Conservation (phyloP, 2,113 vertebrate genomes). For the Aleadryas rufinucha region DNA sequence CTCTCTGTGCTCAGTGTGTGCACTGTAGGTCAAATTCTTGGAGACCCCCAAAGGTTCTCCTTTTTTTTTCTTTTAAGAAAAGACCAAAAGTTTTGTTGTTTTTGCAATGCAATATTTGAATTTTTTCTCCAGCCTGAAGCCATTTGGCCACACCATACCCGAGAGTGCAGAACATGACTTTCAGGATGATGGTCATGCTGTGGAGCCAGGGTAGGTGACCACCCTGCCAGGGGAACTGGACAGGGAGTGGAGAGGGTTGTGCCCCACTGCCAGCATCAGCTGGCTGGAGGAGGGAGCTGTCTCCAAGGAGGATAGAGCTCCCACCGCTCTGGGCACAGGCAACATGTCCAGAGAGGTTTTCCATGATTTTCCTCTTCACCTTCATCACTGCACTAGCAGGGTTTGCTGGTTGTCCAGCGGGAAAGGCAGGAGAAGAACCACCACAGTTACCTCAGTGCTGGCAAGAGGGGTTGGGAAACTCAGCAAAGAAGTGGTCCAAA, state of each 20-base stretch:
- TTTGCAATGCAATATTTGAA: neutral
- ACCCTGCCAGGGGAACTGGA: rapidly evolving
- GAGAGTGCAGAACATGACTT: rapidly evolving
- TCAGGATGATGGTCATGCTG: neutral
- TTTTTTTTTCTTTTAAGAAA: neutral
- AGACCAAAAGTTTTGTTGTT: neutral
- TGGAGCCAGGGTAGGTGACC: neutral
- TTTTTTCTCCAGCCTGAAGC: neutral
- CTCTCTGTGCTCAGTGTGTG: neutral
- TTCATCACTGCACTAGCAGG: rapidly evolving
- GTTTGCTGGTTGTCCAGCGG: rapidly evolving
- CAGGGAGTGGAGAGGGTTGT: neutral
- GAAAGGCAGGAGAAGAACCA: neutral
- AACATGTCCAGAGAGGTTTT: neutral
- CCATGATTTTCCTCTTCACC: neutral
- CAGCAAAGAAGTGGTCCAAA: neutral
- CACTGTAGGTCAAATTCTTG: neutral
- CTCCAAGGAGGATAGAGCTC: neutral
- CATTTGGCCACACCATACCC: neutral
- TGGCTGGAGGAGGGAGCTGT: neutral
- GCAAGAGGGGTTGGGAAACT: neutral
- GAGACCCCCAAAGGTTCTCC: neutral
- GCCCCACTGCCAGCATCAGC: neutral
- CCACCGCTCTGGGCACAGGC: neutral
- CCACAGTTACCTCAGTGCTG: neutral